phyloP scores from a whole-genome alignment of 2,113 vertebrate species.

The Alethe diademata region DNA sequence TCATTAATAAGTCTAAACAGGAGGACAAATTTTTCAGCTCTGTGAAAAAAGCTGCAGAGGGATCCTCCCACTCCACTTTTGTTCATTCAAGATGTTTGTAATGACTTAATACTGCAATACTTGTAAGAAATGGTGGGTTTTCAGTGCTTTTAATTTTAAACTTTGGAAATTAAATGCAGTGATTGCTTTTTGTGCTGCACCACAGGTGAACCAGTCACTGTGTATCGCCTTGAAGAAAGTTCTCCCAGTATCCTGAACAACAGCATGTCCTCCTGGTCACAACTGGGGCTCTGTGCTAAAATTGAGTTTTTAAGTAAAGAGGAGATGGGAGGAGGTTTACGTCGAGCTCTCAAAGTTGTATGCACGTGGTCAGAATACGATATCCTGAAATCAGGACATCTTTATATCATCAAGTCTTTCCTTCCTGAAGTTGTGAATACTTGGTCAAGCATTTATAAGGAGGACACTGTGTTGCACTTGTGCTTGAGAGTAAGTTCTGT shows the following conservation, averaged over 20 bases:
- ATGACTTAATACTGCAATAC: background rate
- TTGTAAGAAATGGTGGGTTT: background rate
- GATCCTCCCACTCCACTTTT: background rate
- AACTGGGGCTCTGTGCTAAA: constrained; percentile 95
- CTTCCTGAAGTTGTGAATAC: constrained; percentile 95
- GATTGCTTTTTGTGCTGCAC: background rate
- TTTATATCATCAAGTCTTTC: constrained; percentile 98
- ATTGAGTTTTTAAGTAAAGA: constrained; percentile 99
- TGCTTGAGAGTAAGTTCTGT: constrained; percentile 89
- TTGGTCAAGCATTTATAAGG: constrained; percentile 96
- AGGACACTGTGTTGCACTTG: constrained; percentile 96
- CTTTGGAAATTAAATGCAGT: background rate
- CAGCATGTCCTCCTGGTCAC: constrained; percentile 99
- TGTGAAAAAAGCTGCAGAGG: background rate
- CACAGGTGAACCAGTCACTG: constrained; percentile 92
- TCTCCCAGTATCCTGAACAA: constrained; percentile 96
- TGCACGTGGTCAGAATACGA: constrained; percentile 98
- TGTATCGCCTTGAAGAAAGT: constrained; percentile 96
- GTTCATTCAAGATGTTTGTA: background rate
- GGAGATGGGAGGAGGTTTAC: constrained; percentile 96
- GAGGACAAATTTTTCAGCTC: background rate
- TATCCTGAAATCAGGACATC: constrained; percentile 92
- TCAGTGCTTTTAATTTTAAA: background rate
- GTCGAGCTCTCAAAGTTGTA: constrained; percentile 93
- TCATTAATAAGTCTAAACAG: background rate